A percentile compares a stretch with the other conserved stretches of the same genome.
Conservation (phyloP, 2,797 vertebrate genomes). For the Sebastes alutus region DNA sequence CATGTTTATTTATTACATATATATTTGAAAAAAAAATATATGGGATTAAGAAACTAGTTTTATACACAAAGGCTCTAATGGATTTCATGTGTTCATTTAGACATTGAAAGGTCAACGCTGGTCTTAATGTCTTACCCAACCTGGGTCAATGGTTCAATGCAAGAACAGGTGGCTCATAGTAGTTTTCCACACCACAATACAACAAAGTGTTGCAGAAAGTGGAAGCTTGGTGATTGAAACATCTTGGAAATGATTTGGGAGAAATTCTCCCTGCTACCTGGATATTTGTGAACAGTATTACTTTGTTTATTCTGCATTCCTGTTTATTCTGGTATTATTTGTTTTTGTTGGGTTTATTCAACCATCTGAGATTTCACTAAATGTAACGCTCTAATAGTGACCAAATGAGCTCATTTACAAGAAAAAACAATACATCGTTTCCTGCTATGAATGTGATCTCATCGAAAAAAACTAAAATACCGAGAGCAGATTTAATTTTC, state of each 20-base stretch:
- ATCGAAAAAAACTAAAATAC: not conserved
- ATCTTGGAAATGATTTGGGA: not conserved
- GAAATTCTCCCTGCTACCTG: not conserved
- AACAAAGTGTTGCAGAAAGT: conserved; percentile 11
- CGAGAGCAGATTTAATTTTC: not conserved
- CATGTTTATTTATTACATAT: conserved; percentile 54
- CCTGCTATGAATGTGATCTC: not conserved
- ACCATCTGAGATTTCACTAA: not conserved
- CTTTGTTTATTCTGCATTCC: not conserved
- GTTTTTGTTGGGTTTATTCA: not conserved
- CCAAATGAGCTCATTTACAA: not conserved
- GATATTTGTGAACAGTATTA: conserved; percentile 10
- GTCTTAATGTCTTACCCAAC: conserved; percentile 23
- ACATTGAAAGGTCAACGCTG: conserved; percentile 45
- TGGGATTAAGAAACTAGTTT: conserved; percentile 30
- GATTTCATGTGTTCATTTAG: conserved; percentile 37
- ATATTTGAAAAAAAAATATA: conserved; percentile 25
- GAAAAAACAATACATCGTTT: not conserved
- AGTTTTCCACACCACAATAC: not conserved
- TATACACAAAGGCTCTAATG: conserved; percentile 15
- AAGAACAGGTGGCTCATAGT: not conserved
- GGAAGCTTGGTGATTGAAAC: not conserved
- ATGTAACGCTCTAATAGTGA: not conserved
- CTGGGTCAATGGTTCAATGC: not conserved
- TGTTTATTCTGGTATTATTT: not conserved